These are phyloP conservation scores for Ornithoptera alexandrae DNA, from an alignment of 2,888 invertebrate species.

Conservation along the genomic window DNA sequence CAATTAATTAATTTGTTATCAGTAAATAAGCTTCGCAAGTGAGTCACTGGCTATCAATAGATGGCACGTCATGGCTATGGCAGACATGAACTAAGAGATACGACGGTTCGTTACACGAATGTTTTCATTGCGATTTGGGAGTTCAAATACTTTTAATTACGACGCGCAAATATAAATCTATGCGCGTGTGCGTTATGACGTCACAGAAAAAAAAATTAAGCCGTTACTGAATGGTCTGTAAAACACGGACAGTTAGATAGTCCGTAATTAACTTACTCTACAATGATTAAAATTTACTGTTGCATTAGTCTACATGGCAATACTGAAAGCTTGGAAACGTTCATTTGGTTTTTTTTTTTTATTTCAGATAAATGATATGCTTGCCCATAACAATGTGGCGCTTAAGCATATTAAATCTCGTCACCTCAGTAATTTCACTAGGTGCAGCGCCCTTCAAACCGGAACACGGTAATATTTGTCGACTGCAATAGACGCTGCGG, in stretches of 20 bases:
- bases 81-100: not conserved
- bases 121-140: not conserved
- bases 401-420: no score
- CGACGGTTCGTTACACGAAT: not conserved
- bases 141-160: not conserved
- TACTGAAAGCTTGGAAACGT: not conserved
- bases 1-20: conserved; percentile 11
- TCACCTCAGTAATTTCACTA: no score
- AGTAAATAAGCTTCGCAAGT: conserved; percentile 4
- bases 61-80: not conserved
- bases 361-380: no score
- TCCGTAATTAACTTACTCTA: conserved; percentile 40
- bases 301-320: not conserved
- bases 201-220: not conserved
- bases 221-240: conserved; percentile 25
- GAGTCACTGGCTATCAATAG: conserved; percentile 18
- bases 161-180: not conserved
- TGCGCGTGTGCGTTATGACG: not conserved
- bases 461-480: no score
- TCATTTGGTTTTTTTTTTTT: not conserved
- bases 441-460: no score
- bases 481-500: no score
- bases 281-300: conserved; percentile 4
- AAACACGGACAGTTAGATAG: conserved; percentile 54
- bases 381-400: no score